Conservation (phyloP, 1,140 invertebrate genomes). For the Riptortus pedestris region DNA sequence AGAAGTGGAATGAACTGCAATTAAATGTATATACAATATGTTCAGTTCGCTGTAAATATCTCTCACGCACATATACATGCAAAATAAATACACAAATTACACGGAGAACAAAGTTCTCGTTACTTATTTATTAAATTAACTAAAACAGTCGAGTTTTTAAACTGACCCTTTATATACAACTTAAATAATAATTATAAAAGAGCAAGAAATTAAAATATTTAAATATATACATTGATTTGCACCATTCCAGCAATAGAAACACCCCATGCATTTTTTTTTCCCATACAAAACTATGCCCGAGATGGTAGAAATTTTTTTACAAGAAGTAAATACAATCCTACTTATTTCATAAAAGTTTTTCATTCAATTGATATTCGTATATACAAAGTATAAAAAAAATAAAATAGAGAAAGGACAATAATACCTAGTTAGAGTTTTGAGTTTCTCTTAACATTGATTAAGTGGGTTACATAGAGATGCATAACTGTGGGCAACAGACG, state of each 20-base stretch:
- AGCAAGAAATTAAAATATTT: conserved; percentile 3
- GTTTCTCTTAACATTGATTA: too few relatives aligned
- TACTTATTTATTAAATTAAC: neutral
- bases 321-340: conserved; percentile 15
- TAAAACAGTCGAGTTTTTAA: conserved; percentile 1
- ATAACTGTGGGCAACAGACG: too few relatives aligned
- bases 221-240: conserved; percentile 14
- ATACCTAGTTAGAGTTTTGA: neutral
- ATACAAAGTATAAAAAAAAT: conserved; percentile 18
- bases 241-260: conserved; percentile 8
- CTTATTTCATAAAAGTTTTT: conserved; percentile 17
- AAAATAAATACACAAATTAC: conserved; percentile 7
- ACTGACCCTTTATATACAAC: conserved; percentile 3
- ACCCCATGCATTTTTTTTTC: neutral
- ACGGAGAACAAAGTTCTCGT: conserved; percentile 1
- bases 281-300: neutral
- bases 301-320: neutral
- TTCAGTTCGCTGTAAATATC: neutral
- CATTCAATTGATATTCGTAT: conserved; percentile 6
- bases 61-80: neutral
- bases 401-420: conserved; percentile 13
- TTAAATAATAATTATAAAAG: neutral
- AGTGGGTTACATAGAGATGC: too few relatives aligned
- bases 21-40: conserved; percentile 17
- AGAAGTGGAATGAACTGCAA: conserved; percentile 5